phyloP scores from a whole-genome alignment of 1,140 invertebrate genomes.

The Bombus balteatus region DNA sequence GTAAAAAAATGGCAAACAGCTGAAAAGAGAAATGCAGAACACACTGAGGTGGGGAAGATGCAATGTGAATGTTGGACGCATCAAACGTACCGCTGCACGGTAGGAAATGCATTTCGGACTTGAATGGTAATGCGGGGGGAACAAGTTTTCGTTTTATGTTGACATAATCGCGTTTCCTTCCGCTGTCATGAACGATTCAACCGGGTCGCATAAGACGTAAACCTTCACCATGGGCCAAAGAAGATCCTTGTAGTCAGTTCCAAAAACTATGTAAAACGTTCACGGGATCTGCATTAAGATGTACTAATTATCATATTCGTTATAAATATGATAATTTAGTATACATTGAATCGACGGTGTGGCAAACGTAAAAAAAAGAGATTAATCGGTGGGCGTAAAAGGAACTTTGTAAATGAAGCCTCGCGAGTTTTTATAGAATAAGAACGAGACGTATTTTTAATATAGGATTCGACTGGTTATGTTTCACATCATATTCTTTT shows the following conservation, averaged over 20 bases:
- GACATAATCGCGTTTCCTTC: slow-evolving; percentile 61
- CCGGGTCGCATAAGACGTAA: not conserved
- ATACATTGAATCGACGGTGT: not conserved
- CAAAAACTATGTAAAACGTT: not conserved
- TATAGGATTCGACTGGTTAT: not conserved
- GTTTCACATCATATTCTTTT: not conserved
- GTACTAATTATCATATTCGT: slow-evolving; percentile 18
- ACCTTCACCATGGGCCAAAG: not conserved
- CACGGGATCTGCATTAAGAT: not conserved
- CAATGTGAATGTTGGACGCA: slow-evolving; percentile 59
- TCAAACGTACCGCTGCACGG: slow-evolving; percentile 72
- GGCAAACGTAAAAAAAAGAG: not conserved
- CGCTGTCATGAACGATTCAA: slow-evolving; percentile 35
- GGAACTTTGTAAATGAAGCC: not conserved
- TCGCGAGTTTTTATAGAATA: not conserved
- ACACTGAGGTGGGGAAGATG: slow-evolving; percentile 58
- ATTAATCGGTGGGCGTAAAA: slow-evolving; percentile 5
- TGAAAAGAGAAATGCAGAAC: slow-evolving; percentile 60
- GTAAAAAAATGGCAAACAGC: slow-evolving; percentile 31
- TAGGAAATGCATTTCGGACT: slow-evolving; percentile 70
- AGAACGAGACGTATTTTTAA: not conserved
- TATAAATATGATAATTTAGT: slow-evolving; percentile 20
- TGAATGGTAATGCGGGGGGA: slow-evolving; percentile 66
- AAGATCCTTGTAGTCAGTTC: not conserved
- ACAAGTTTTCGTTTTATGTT: slow-evolving; percentile 69